Conservation (phyloP, 2,797 vertebrate genomes). For the Ataeniobius toweri region DNA sequence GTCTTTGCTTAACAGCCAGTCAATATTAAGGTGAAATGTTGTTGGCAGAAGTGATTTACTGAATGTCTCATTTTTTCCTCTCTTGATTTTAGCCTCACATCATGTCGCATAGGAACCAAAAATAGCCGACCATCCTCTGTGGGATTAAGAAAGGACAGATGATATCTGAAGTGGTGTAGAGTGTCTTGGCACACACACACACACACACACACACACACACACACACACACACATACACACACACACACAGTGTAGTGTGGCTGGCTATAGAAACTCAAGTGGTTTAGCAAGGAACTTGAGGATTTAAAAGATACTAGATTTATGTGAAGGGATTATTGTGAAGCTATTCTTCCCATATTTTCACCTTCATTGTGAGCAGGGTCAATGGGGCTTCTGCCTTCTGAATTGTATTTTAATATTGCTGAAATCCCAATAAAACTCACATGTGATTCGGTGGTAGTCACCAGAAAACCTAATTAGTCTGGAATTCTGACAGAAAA, state of each 20-base stretch:
- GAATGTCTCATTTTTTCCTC: not conserved
- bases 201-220: constrained; percentile 1
- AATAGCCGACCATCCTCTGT: constrained; percentile 13
- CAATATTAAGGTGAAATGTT: constrained; percentile 2
- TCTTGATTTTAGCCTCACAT: constrained; percentile 16
- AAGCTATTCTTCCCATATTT: not conserved
- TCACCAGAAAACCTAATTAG: too few relatives aligned
- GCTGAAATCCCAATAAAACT: too few relatives aligned
- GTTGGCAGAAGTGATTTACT: not conserved
- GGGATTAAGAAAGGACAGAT: constrained; percentile 45
- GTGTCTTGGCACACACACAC: constrained; percentile 17
- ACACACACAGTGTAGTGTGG: not conserved
- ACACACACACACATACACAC: not conserved
- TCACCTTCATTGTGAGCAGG: not conserved
- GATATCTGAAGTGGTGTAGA: constrained; percentile 31
- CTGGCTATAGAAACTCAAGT: constrained; percentile 28
- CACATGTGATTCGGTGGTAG: too few relatives aligned
- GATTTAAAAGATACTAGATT: constrained; percentile 3
- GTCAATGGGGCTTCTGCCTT: not conserved
- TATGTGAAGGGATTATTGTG: constrained; percentile 1
- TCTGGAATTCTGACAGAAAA: too few relatives aligned
- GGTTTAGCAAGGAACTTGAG: constrained; percentile 12
- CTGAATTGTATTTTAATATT: not conserved
- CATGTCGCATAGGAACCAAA: constrained; percentile 14
- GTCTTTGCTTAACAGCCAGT: too few relatives aligned